phyloP scores from a whole-genome alignment of 2,888 invertebrate species.

The Drosophila siamana region DNA sequence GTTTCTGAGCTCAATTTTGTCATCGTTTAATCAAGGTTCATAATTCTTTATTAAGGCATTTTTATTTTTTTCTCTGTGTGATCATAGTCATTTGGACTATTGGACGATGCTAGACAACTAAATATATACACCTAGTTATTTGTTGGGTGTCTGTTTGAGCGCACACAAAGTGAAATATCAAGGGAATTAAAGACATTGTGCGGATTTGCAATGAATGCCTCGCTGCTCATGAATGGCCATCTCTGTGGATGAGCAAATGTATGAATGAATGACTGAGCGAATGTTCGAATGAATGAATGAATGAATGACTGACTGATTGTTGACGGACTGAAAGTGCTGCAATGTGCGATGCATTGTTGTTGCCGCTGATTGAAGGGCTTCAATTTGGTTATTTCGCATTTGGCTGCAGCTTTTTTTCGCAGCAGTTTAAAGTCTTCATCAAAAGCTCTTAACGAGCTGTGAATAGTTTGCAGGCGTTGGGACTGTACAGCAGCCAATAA shows the following conservation, averaged over 20 bases:
- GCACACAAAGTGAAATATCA: slow-evolving; percentile 80
- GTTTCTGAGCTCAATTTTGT: too few relatives aligned
- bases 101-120: slow-evolving; percentile 75
- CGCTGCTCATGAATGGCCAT: slow-evolving; percentile 60
- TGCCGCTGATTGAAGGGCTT: slow-evolving; percentile 57
- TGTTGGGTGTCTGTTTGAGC: slow-evolving; percentile 70
- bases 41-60: too few relatives aligned
- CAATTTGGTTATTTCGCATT: slow-evolving; percentile 56
- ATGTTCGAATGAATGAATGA: slow-evolving; percentile 29
- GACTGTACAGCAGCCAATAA: slow-evolving; percentile 23
- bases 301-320: slow-evolving; percentile 60
- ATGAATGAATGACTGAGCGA: slow-evolving; percentile 52
- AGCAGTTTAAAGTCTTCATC: slow-evolving; percentile 35
- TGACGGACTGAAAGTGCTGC: slow-evolving; percentile 34
- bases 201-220: slow-evolving; percentile 73
- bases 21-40: too few relatives aligned
- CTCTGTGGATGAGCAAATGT: slow-evolving; percentile 21
- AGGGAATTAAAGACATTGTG: slow-evolving; percentile 81
- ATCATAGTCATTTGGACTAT: background rate
- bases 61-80: too few relatives aligned
- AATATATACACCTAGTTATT: slow-evolving; percentile 82
- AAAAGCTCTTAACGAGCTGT: slow-evolving; percentile 27
- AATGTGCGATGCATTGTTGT: slow-evolving; percentile 11
- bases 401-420: slow-evolving; percentile 31
- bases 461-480: slow-evolving; percentile 19